These are phyloP conservation scores for Meteorus colon DNA, from an alignment of 2,888 invertebrate genomes.

Conservation along the genomic window DNA sequence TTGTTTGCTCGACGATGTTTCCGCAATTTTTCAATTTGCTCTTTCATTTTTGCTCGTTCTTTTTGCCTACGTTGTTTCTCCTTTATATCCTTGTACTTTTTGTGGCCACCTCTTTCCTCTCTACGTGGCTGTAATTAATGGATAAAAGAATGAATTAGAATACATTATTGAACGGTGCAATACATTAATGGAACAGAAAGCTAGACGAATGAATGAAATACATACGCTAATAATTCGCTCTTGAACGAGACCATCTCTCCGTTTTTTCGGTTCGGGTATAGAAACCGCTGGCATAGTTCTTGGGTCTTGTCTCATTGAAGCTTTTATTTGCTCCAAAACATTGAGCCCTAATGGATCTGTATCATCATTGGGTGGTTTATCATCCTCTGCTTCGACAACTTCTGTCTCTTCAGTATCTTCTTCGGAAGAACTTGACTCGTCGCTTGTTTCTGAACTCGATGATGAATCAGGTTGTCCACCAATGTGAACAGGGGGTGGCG, in stretches of 20 bases:
- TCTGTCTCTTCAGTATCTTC: constrained; percentile 73
- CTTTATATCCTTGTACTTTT: constrained; percentile 86
- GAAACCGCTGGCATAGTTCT: constrained; percentile 37
- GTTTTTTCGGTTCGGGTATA: constrained; percentile 68
- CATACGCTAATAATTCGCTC: constrained; percentile 81
- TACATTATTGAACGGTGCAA: background rate
- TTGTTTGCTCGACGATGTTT: constrained; percentile 68
- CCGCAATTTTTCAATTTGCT: constrained; percentile 73
- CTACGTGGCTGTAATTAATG: constrained; percentile 80
- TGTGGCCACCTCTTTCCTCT: constrained; percentile 84
- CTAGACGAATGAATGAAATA: constrained; percentile 54
- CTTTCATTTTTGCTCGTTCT: constrained; percentile 76
- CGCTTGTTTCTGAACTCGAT: constrained; percentile 73
- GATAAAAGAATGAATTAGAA: background rate
- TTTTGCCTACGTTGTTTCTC: constrained; percentile 83
- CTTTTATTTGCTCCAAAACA: constrained; percentile 34
- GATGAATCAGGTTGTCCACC: constrained; percentile 69
- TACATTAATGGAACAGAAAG: constrained; percentile 18
- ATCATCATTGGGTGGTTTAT: constrained; percentile 57
- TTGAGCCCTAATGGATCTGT: constrained; percentile 28
- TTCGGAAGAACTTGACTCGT: constrained; percentile 70
- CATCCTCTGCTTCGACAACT: constrained; percentile 51
- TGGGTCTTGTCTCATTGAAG: constrained; percentile 42
- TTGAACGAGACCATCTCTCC: constrained; percentile 77
- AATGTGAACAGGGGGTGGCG: constrained; percentile 74